Percentiles rank a stretch among this genome's conserved stretches.
Evolutionary conservation across 53 echinoderm and acorn worm species (phyloP).

Genomic region (Actinopyga echinites): DNA sequence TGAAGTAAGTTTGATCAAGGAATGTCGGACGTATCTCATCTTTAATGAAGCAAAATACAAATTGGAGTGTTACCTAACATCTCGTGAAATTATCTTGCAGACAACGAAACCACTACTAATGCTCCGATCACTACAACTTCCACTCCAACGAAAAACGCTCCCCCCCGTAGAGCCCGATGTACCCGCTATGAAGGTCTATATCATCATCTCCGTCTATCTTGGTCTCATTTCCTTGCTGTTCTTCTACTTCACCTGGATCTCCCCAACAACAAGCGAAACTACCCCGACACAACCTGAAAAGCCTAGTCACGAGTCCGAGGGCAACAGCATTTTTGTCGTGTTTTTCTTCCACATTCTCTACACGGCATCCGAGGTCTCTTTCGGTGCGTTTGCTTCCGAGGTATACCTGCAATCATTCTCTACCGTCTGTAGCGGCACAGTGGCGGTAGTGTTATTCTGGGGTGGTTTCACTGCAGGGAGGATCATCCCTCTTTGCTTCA

Average conservation of each 20-base stretch:
- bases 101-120: too few species aligned
- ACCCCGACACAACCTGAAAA: too few species aligned
- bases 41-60: too few species aligned
- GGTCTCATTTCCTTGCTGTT: constrained; percentile 55
- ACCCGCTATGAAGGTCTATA: constrained; percentile 1
- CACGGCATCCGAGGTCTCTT: constrained; percentile 70
- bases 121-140: too few species aligned
- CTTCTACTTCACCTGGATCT: constrained; percentile 66
- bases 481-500: constrained; percentile 72
- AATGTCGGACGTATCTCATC: too few species aligned
- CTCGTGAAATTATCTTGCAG: too few species aligned
- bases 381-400: constrained; percentile 53
- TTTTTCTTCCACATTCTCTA: constrained; percentile 84
- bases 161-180: too few species aligned
- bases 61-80: too few species aligned
- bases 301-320: constrained; percentile 24
- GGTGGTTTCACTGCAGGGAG: constrained; percentile 71
- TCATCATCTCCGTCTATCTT: constrained; percentile 62
- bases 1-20: too few species aligned
- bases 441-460: constrained; percentile 61
- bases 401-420: neutral
- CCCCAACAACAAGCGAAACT: too few species aligned
- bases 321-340: constrained; percentile 51
- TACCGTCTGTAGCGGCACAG: constrained; percentile 34
- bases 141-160: too few species aligned